Conservation (phyloP, 2,797 vertebrate species). For the Micrastur ruficollis region DNA sequence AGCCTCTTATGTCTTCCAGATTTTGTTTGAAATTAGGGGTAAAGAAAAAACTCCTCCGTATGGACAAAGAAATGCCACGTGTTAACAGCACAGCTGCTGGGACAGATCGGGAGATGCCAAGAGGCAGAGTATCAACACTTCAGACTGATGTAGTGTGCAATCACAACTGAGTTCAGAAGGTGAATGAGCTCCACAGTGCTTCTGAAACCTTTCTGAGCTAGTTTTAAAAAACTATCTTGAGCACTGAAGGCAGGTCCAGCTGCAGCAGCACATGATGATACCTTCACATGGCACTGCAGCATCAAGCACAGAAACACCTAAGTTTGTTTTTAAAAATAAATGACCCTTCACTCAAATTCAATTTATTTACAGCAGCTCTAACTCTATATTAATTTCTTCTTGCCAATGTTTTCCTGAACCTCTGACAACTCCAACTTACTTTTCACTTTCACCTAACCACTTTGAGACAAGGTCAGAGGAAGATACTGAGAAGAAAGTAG, state of each 20-base stretch:
- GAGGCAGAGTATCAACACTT: not conserved
- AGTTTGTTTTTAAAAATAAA: not conserved
- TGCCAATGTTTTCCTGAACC: not conserved
- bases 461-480: slow-evolving; percentile 98
- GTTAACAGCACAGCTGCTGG: not conserved
- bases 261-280: not conserved
- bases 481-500: slow-evolving; percentile 96
- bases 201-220: not conserved
- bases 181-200: not conserved
- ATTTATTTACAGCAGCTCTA: not conserved
- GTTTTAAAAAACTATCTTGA: not conserved
- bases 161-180: not conserved
- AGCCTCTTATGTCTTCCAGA: not conserved
- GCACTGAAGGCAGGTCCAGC: not conserved
- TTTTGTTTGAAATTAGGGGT: not conserved
- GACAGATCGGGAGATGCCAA: not conserved
- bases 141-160: not conserved
- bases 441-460: slow-evolving; percentile 98
- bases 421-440: slow-evolving; percentile 79
- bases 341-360: not conserved
- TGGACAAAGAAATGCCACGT: not conserved
- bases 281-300: not conserved
- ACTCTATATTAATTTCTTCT: not conserved
- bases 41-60: not conserved
- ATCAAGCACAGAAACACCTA: not conserved